A percentile compares a stretch with the other conserved stretches of the same genome.
phyloP scores from a whole-genome alignment of 2,113 vertebrate genomes.

The Jaculus jaculus region DNA sequence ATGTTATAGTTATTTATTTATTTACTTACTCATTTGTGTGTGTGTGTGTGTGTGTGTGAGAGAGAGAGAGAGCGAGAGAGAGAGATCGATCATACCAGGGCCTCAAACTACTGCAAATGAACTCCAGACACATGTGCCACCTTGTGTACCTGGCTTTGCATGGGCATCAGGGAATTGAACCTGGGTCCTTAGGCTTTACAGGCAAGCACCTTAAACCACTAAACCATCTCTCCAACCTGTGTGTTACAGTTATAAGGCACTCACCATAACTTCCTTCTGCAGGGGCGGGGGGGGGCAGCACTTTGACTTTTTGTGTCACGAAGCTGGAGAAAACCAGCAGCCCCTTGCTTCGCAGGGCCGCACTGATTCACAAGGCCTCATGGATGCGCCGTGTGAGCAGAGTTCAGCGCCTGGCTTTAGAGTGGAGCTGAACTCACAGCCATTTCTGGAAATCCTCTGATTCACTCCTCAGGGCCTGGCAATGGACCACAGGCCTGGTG shows the following conservation, averaged over 20 bases:
- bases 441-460: not conserved
- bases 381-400: not conserved
- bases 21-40: no score
- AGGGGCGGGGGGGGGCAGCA: not conserved
- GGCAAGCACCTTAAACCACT: no score
- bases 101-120: no score
- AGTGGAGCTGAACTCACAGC: not conserved
- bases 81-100: no score
- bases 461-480: not conserved
- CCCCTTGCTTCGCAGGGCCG: not conserved
- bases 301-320: constrained; percentile 22
- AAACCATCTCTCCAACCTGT: no score
- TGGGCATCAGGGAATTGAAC: no score
- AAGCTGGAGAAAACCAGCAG: not conserved
- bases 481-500: not conserved
- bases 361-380: not conserved
- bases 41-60: no score
- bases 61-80: no score
- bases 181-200: no score
- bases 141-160: no score
- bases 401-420: constrained; percentile 7
- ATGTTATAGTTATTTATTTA: not conserved
- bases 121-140: no score
- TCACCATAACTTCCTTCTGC: constrained; percentile 38
- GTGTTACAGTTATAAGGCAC: not conserved